phyloP scores from a whole-genome alignment of 2,113 vertebrate species.

The Tachycineta bicolor region DNA sequence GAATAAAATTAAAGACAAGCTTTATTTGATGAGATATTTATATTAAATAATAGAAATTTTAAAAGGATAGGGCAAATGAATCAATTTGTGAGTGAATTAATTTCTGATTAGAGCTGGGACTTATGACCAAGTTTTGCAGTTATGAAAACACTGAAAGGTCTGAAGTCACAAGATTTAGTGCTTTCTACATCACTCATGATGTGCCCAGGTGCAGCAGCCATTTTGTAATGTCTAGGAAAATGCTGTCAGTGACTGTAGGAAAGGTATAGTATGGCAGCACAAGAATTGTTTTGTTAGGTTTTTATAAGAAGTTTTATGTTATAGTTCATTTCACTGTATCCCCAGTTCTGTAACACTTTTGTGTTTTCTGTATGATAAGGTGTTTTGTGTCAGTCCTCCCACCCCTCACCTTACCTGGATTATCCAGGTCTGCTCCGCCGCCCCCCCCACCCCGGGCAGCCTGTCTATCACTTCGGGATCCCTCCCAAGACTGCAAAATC shows the following conservation, averaged over 20 bases:
- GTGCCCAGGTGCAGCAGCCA: background rate
- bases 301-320: too few relatives aligned
- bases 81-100: background rate
- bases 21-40: background rate
- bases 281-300: too few relatives aligned
- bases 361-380: too few relatives aligned
- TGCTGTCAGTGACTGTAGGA: background rate
- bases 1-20: background rate
- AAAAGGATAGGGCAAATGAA: background rate
- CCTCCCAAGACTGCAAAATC: too few relatives aligned
- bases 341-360: too few relatives aligned
- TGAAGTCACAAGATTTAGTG: background rate
- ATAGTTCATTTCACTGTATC: too few relatives aligned
- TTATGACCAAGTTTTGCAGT: background rate
- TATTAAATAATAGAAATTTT: background rate
- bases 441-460: too few relatives aligned
- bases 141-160: background rate
- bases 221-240: background rate
- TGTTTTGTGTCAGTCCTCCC: too few relatives aligned
- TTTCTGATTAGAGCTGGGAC: background rate
- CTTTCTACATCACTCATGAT: background rate
- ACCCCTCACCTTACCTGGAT: too few relatives aligned
- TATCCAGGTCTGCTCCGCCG: too few relatives aligned
- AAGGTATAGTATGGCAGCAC: background rate
- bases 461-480: too few relatives aligned